These are phyloP conservation scores for Acrobasis suavella DNA, from an alignment of 2,888 invertebrate genomes.

Conservation along the genomic window DNA sequence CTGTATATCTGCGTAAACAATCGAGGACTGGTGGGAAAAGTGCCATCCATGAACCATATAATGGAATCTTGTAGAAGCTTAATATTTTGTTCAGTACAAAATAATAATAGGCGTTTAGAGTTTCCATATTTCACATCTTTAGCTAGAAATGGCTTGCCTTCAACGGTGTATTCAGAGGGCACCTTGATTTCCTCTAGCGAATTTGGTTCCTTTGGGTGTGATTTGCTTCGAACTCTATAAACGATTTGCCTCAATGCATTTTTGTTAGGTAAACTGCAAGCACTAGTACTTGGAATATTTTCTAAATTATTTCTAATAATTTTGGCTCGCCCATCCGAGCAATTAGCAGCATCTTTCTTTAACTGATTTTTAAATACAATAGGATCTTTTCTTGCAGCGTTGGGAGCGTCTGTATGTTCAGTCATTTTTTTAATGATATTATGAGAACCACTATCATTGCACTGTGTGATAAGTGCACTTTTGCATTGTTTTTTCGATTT, in stretches of 20 bases:
- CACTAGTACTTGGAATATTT: constrained; percentile 28
- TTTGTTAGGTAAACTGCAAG: constrained; percentile 24
- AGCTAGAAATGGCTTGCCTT: constrained; percentile 12
- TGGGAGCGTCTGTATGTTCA: constrained; percentile 28
- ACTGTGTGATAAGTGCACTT: constrained; percentile 22
- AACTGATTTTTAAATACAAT: constrained; percentile 28
- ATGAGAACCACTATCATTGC: constrained; percentile 26
- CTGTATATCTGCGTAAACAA: constrained; percentile 27
- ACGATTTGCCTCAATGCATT: constrained; percentile 27
- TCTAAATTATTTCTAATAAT: constrained; percentile 28
- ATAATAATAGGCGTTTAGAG: constrained; percentile 23
- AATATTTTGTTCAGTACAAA: constrained; percentile 25
- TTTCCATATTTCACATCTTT: constrained; percentile 4
- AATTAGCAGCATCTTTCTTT: constrained; percentile 25
- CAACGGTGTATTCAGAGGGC: constrained; percentile 24
- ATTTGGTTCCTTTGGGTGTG: constrained; percentile 25
- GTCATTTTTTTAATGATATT: constrained; percentile 27
- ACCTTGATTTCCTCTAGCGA: constrained; percentile 26
- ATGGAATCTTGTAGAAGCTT: constrained; percentile 23
- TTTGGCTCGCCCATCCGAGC: constrained; percentile 24
- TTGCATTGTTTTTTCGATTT: constrained; percentile 27
- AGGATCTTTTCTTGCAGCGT: constrained; percentile 26
- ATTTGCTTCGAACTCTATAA: constrained; percentile 21
- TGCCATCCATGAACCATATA: constrained; percentile 28
- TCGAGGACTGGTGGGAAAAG: constrained; percentile 25